Percentiles rank a stretch among this genome's conserved stretches.
Evolutionary conservation across 1,140 invertebrate species (phyloP).

Genomic region (Papilio helenus): DNA sequence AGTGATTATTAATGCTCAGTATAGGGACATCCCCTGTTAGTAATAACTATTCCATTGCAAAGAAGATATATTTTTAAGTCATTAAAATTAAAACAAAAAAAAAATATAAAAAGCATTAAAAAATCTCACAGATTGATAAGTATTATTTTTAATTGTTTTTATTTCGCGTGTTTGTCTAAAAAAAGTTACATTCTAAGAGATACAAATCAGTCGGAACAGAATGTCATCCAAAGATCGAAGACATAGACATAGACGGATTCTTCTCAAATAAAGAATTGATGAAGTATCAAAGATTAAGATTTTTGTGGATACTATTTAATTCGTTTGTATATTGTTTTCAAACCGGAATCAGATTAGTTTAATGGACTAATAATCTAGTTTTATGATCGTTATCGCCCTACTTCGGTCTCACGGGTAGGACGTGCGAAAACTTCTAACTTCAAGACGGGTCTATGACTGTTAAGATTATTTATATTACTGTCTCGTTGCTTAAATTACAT

Average conservation of each 20-base stretch:
- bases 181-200: no score
- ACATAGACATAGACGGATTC: neutral
- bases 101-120: neutral
- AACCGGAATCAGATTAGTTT: neutral
- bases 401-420: neutral
- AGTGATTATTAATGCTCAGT: neutral
- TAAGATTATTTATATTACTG: neutral
- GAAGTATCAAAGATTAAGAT: neutral
- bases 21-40: no score
- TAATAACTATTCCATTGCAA: no score
- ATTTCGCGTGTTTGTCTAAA: no score
- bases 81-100: neutral
- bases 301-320: neutral
- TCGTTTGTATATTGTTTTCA: neutral
- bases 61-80: no score
- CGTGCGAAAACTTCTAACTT: slow-evolving; percentile 4
- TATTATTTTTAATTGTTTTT: no score
- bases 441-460: slow-evolving; percentile 1
- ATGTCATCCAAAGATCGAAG: no score
- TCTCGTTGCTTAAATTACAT: neutral
- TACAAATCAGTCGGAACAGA: no score
- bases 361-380: neutral
- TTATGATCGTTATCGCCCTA: neutral
- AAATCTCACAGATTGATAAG: neutral
- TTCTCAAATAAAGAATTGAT: no score